Evolutionary conservation across 2,113 vertebrate genomes (phyloP).

Genomic region (Platanista minor): DNA sequence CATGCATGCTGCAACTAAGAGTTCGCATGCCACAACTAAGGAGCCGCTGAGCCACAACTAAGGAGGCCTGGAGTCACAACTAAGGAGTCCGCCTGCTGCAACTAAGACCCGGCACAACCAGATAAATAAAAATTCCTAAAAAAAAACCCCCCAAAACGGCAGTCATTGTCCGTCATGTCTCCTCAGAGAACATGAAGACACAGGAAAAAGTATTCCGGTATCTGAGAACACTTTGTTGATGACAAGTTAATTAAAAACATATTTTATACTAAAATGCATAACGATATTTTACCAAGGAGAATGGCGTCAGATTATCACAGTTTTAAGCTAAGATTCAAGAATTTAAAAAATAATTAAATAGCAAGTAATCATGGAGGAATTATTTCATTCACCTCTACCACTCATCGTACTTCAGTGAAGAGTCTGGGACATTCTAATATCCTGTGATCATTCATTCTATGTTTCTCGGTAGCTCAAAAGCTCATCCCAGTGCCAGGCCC

Average conservation of each 20-base stretch:
- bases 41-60: too few relatives aligned
- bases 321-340: not conserved
- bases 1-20: too few relatives aligned
- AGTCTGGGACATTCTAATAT: not conserved
- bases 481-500: not conserved
- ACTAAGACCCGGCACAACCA: too few relatives aligned
- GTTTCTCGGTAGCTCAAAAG: not conserved
- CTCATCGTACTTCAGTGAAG: not conserved
- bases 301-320: not conserved
- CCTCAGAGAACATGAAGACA: not conserved
- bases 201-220: not conserved
- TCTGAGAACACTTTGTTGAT: not conserved
- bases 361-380: not conserved
- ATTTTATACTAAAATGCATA: not conserved
- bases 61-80: too few relatives aligned
- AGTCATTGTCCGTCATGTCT: not conserved
- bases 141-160: not conserved
- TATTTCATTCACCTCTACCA: not conserved
- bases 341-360: not conserved
- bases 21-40: too few relatives aligned
- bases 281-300: not conserved
- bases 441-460: not conserved
- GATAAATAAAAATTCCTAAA: too few relatives aligned
- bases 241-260: not conserved
- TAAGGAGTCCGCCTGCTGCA: too few relatives aligned